Evolutionary conservation across 2,797 vertebrate species (phyloP), one percentile per base, ranked within the genome.

Genomic region (Halcyon chelicuti): DNA sequence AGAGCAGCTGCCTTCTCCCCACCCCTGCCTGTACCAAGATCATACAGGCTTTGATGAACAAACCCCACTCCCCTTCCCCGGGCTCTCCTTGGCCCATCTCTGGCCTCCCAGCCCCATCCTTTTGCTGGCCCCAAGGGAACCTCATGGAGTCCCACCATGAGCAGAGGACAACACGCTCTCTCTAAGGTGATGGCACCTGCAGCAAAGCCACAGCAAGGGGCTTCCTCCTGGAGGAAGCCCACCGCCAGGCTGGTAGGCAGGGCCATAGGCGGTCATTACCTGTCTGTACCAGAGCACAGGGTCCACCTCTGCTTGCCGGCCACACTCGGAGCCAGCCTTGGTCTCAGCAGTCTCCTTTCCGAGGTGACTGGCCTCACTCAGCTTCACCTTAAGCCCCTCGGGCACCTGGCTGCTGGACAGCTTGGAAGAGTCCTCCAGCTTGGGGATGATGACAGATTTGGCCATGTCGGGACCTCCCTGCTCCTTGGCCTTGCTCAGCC

Each of bases 251-350:
- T 20, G 21, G 37, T 0, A 0, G 70, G 51, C 68, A n/a, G 33
- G 18, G 16, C 58, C 1, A 1, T 33, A 8, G 18, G 29, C 4
- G 2, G 52, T 39, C 37, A 70, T 98, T 99, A 99, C 99, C 99
- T 99, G 99, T 98, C 99, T 98, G 98, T 99, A 99, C 99, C 99
- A 99, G 96, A 99, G 98, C 72, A 99, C 98, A 25, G 99, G 99
- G 94, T 99, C 99, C 97, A 99, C 98, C 78, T 99, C 99, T 0
- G 98, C 95, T 95, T 98, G 99, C 67, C 98, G 98, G 91, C 98
- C 98, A 47, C 98, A 98, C 87, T 99, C 99, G 0, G 98, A 97
- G 40, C 98, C 97, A 78, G 98, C 92, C 94, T 99, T 99, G 1
- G 98, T 93, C 93, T 99, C 99, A 0, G 97, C 23, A 0, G 86